These are phyloP conservation scores for Napeogenes inachia DNA, from an alignment of 2,888 invertebrate genomes.

Conservation along the genomic window DNA sequence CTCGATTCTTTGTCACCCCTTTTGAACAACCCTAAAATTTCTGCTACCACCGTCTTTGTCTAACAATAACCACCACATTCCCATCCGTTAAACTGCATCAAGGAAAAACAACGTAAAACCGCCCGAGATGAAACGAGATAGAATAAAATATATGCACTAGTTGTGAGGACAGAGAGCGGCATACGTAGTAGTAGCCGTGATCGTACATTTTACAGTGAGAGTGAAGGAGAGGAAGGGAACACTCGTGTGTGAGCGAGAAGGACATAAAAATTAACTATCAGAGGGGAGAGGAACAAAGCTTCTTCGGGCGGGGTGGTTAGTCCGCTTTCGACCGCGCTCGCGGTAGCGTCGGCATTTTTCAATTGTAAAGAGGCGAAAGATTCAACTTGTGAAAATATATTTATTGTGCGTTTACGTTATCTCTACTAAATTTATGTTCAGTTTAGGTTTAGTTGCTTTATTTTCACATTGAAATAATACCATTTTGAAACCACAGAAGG, in stretches of 20 bases:
- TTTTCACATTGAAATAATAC: slow-evolving; percentile 2
- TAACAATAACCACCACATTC: slow-evolving; percentile 78
- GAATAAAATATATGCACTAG: slow-evolving; percentile 77
- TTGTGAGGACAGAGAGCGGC: slow-evolving; percentile 71
- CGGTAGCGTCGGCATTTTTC: slow-evolving; percentile 54
- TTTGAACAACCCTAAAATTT: slow-evolving; percentile 74
- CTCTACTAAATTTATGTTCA: slow-evolving; percentile 51
- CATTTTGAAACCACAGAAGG: slow-evolving; percentile 7
- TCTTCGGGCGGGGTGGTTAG: slow-evolving; percentile 77
- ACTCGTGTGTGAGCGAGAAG: slow-evolving; percentile 62
- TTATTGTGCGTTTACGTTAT: slow-evolving; percentile 55
- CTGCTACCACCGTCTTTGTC: slow-evolving; percentile 76
- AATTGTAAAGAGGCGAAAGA: slow-evolving; percentile 48
- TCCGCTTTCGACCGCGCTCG: slow-evolving; percentile 72
- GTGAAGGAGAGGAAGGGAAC: slow-evolving; percentile 64
- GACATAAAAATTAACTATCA: slow-evolving; percentile 70
- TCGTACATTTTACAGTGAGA: slow-evolving; percentile 60
- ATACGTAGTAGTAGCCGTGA: slow-evolving; percentile 72
- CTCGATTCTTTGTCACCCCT: slow-evolving; percentile 77
- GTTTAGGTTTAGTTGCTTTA: slow-evolving; percentile 38
- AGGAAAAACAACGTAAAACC: slow-evolving; percentile 76
- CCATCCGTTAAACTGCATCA: slow-evolving; percentile 77
- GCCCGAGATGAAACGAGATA: slow-evolving; percentile 77
- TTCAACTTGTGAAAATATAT: slow-evolving; percentile 67
- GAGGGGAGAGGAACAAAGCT: slow-evolving; percentile 74